Conservation (phyloP, 2,113 vertebrate genomes). For the Siniperca knerii region DNA sequence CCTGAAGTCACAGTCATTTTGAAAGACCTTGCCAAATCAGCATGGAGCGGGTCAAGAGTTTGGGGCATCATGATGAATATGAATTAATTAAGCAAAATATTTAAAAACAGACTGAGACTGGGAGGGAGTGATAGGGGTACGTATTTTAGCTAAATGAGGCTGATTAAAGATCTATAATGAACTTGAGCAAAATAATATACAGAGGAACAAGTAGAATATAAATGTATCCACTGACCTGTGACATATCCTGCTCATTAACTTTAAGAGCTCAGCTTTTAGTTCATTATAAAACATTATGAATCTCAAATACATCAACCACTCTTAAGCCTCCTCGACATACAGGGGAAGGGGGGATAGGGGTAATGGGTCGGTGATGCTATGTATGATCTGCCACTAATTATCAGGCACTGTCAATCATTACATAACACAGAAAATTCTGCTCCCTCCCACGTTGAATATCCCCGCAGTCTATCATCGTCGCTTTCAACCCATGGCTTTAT, state of each 20-base stretch:
- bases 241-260: slow-evolving; percentile 24
- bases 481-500: slow-evolving; percentile 79
- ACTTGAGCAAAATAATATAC: background rate
- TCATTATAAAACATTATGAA: background rate
- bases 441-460: slow-evolving; percentile 78
- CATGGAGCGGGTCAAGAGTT: slow-evolving; percentile 15
- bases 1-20: slow-evolving; percentile 62
- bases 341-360: slow-evolving; percentile 12
- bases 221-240: slow-evolving; percentile 22
- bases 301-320: background rate
- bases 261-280: slow-evolving; percentile 10
- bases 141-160: background rate
- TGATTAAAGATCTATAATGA: background rate
- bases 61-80: slow-evolving; percentile 47
- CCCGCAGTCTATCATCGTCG: slow-evolving; percentile 65
- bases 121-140: background rate
- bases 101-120: background rate
- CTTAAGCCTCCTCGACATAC: background rate
- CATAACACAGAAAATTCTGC: slow-evolving; percentile 74
- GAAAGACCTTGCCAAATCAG: slow-evolving; percentile 13
- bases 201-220: background rate
- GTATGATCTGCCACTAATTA: slow-evolving; percentile 65
- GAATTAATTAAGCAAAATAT: slow-evolving; percentile 11
- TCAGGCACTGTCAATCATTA: slow-evolving; percentile 76
- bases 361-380: slow-evolving; percentile 10